Percentiles rank a stretch among this genome's conserved stretches.
Conservation (phyloP, 2,888 invertebrate genomes). For the Diploptera punctata region DNA sequence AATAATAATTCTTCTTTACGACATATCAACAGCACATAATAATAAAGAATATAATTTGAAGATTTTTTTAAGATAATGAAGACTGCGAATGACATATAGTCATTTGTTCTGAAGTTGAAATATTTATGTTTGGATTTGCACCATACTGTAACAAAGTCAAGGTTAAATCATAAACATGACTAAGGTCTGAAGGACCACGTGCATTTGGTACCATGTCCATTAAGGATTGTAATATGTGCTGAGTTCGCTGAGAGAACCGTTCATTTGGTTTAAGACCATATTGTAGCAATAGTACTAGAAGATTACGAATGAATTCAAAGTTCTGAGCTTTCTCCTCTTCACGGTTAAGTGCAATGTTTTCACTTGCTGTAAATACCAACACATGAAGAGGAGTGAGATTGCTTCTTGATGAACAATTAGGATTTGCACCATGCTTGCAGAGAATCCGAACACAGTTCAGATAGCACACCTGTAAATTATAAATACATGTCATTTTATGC, state of each 20-base stretch:
- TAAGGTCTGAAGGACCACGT: slow-evolving; percentile 68
- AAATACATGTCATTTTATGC: no score
- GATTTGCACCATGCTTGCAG: slow-evolving; percentile 73
- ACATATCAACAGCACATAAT: slow-evolving; percentile 73
- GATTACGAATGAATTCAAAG: slow-evolving; percentile 73
- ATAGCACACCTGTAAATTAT: slow-evolving; percentile 78
- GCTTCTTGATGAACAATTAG: slow-evolving; percentile 72
- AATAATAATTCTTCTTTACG: slow-evolving; percentile 67
- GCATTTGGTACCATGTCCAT: slow-evolving; percentile 73
- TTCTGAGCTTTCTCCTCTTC: slow-evolving; percentile 70
- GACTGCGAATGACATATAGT: slow-evolving; percentile 59
- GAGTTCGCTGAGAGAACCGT: slow-evolving; percentile 64
- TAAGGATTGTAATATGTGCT: slow-evolving; percentile 73
- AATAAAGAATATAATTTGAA: slow-evolving; percentile 68
- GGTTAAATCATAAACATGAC: slow-evolving; percentile 72
- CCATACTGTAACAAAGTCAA: slow-evolving; percentile 75
- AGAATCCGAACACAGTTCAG: slow-evolving; percentile 72
- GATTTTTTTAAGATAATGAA: slow-evolving; percentile 63
- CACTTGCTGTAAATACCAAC: slow-evolving; percentile 72
- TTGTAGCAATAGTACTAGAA: slow-evolving; percentile 67
- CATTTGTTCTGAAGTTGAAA: slow-evolving; percentile 54
- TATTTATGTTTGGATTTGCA: slow-evolving; percentile 72
- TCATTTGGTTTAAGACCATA: slow-evolving; percentile 72
- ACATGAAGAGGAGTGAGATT: slow-evolving; percentile 74
- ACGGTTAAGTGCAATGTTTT: slow-evolving; percentile 71